Evolutionary conservation across 2,113 vertebrate genomes (phyloP), one percentile per base, ranked within the genome.

Genomic region (Tonatia bakeri): DNA sequence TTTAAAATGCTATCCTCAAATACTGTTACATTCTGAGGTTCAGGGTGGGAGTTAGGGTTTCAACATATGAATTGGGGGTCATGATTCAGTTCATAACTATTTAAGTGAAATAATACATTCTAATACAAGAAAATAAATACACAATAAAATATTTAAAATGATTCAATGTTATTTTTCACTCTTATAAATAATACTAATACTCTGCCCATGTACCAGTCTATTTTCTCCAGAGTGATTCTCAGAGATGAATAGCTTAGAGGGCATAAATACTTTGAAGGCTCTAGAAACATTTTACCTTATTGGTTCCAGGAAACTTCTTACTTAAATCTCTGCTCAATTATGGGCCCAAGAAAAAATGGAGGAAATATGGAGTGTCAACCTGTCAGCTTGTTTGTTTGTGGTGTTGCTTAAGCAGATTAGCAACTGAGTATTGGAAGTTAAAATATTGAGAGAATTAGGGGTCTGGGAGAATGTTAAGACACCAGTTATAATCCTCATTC

Each of bases 211-310:
- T 31, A n/a, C 15, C 11, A 13, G 7, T 70, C n/a, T 81, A 1
- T 75, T 64, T 90, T 76, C 80, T 19, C 70, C 26, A 43, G 40
- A 86, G 31, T 61, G 79, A 75, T 69, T 75, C 73, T 43, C 75
- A 70, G 36, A 81, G 36, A 65, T 69, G 20, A 88, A 69, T 52
- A 82, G n/a, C 0, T 12, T 82, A 82, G 52, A 79, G 7, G 11
- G 4, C 47, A 95, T 81, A 91, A 94, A 89, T 91, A 95, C 54
- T 89, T 33, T 86, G 72, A 95, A 80, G 79, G 17, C 33, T 81
- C 26, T 36, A 38, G 83, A 72, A 79, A 65, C 64, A 31, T 43
- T 15, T 52, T 54, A 52, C 43, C 50, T 69, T 81, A 47, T 7
- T 47, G 50, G 45, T 36, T 91, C 26, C 31, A 69, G 83, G 50